Percentiles rank a stretch among this genome's conserved stretches.
Evolutionary conservation across 2,888 invertebrate genomes (phyloP).

Genomic region (Himalopsyche kuldschensis): DNA sequence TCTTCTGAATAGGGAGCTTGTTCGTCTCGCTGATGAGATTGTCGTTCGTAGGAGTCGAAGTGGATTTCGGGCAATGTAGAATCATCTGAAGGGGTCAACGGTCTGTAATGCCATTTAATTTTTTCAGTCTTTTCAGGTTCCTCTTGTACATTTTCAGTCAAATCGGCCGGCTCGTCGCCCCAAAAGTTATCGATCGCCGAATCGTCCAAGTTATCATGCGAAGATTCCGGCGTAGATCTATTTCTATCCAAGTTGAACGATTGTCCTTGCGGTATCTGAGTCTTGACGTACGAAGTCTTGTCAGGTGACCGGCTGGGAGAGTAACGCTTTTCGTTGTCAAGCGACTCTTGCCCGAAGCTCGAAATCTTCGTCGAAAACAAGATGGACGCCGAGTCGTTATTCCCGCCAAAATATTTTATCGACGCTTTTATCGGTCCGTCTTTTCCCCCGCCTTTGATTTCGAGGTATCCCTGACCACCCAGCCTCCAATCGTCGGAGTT

Average conservation of each 20-base stretch:
- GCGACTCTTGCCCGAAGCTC: constrained; percentile 57
- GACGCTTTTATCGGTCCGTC: constrained; percentile 51
- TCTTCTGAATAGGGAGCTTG: constrained; percentile 52
- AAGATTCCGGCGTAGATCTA: constrained; percentile 17
- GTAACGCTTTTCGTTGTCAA: constrained; percentile 50
- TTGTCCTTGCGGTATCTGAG: constrained; percentile 47
- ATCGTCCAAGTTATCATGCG: constrained; percentile 42
- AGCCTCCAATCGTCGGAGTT: constrained; percentile 48
- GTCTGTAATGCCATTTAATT: constrained; percentile 56
- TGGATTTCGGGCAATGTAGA: constrained; percentile 52
- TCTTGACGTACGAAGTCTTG: constrained; percentile 55
- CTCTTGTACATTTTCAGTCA: constrained; percentile 22
- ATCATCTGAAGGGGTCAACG: constrained; percentile 49
- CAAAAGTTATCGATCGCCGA: neutral
- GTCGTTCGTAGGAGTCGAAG: constrained; percentile 59
- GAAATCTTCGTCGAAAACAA: constrained; percentile 59
- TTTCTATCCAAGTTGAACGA: constrained; percentile 43
- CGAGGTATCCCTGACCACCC: constrained; percentile 55
- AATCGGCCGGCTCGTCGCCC: constrained; percentile 12
- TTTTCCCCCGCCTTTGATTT: constrained; percentile 50
- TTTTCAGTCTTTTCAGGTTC: constrained; percentile 49
- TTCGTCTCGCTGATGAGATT: constrained; percentile 44
- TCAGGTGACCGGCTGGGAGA: constrained; percentile 47
- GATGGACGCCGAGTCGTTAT: constrained; percentile 52
- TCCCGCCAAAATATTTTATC: constrained; percentile 51